phyloP scores from a whole-genome alignment of 1,140 invertebrate genomes.

The Ceratina japonica region DNA sequence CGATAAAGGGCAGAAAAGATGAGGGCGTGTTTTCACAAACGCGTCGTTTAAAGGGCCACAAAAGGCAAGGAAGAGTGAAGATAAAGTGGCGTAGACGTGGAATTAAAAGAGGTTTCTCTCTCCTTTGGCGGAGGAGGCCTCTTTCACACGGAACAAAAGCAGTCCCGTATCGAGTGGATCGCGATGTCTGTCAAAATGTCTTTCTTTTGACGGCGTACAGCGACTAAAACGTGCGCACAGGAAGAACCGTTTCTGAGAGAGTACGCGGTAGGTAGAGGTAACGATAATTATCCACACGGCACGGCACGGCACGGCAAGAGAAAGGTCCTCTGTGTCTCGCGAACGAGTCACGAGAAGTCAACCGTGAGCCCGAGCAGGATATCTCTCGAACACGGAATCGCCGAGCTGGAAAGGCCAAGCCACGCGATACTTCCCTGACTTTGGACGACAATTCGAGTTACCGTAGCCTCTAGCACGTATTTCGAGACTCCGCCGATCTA shows the following conservation, averaged over 20 bases:
- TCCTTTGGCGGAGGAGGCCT: neutral
- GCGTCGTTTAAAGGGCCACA: neutral
- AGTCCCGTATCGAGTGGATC: slow-evolving; percentile 33
- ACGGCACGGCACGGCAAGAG: slow-evolving; percentile 26
- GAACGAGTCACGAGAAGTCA: slow-evolving; percentile 46
- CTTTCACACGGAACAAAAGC: slow-evolving; percentile 39
- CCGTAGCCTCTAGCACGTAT: too few relatives aligned
- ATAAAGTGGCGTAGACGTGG: slow-evolving; percentile 1
- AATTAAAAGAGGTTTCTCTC: neutral
- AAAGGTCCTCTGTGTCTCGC: slow-evolving; percentile 37
- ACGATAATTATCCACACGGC: slow-evolving; percentile 45
- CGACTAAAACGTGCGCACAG: slow-evolving; percentile 6
- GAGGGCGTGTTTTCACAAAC: slow-evolving; percentile 14
- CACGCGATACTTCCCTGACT: slow-evolving; percentile 22
- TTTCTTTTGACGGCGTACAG: neutral
- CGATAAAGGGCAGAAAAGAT: neutral
- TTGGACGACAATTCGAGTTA: neutral
- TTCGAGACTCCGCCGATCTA: too few relatives aligned
- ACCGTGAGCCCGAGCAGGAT: slow-evolving; percentile 29
- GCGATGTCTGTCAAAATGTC: slow-evolving; percentile 35
- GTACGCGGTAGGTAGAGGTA: slow-evolving; percentile 34
- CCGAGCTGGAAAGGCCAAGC: slow-evolving; percentile 46
- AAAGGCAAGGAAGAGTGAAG: neutral
- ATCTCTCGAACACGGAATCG: slow-evolving; percentile 30
- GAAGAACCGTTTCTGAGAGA: slow-evolving; percentile 25